Conservation (phyloP, 2,888 invertebrate genomes). For the Ormyrus nitidulus region DNA sequence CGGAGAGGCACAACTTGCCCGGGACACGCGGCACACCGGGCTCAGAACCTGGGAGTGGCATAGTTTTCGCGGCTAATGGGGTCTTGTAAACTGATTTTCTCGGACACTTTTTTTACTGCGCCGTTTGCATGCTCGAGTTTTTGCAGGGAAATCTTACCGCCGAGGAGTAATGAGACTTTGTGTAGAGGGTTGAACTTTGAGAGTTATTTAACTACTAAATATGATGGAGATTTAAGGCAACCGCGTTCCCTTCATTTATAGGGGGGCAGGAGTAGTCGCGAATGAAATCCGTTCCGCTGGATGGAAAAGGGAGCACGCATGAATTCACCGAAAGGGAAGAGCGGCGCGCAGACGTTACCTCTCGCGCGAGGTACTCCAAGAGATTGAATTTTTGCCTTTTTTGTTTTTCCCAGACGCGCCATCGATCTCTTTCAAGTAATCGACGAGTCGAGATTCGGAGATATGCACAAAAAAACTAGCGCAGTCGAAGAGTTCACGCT, state of each 20-base stretch:
- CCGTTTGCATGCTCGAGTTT: too few relatives aligned
- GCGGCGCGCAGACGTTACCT: background rate
- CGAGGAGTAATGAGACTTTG: too few relatives aligned
- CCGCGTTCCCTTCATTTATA: too few relatives aligned
- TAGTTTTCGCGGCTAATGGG: too few relatives aligned
- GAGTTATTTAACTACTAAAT: too few relatives aligned
- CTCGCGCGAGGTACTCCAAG: constrained; percentile 32
- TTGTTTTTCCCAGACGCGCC: constrained; percentile 18
- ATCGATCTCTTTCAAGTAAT: constrained; percentile 47
- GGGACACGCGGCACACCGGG: background rate
- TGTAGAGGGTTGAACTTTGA: too few relatives aligned
- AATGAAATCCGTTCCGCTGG: background rate
- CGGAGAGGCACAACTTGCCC: background rate
- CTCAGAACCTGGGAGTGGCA: too few relatives aligned
- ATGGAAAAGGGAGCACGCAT: background rate
- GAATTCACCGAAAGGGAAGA: constrained; percentile 2
- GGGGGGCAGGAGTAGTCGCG: background rate
- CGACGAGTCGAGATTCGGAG: constrained; percentile 27
- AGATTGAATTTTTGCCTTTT: constrained; percentile 43
- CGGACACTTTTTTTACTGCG: too few relatives aligned
- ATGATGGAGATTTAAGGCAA: too few relatives aligned
- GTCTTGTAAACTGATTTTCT: too few relatives aligned
- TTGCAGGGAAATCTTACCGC: too few relatives aligned
- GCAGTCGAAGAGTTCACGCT: constrained; percentile 24
- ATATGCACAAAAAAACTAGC: background rate